A percentile compares a stretch with the other conserved stretches of the same genome.
Conservation (phyloP, 2,888 invertebrate genomes). For the Meiosimyza platycephala region DNA sequence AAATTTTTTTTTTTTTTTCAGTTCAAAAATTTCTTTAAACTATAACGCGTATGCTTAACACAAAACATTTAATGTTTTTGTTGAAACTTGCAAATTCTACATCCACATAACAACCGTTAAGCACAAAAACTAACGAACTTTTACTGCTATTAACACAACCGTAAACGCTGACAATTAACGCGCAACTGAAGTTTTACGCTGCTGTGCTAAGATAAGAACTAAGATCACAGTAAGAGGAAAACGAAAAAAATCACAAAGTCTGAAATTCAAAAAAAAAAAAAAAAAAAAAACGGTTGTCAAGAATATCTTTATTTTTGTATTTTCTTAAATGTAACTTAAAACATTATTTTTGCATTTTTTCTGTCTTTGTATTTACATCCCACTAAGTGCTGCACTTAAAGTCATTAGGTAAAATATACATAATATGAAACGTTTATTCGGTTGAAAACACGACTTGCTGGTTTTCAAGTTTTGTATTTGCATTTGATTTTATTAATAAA, state of each 20-base stretch:
- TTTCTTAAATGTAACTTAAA: background rate
- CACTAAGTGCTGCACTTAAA: background rate
- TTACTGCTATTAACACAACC: conserved; percentile 4
- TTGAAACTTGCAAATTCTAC: no score
- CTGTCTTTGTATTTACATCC: background rate
- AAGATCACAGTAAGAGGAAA: background rate
- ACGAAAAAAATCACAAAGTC: background rate
- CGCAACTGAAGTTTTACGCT: conserved; percentile 14
- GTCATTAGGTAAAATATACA: no score
- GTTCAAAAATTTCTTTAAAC: no score
- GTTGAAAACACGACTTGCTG: background rate
- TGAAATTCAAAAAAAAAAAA: no score
- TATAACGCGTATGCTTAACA: no score
- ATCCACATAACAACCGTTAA: no score
- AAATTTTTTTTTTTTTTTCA: no score
- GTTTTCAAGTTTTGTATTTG: background rate
- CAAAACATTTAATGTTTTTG: no score
- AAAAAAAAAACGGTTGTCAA: background rate
- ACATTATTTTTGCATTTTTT: background rate
- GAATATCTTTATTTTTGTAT: background rate
- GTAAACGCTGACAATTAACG: conserved; percentile 16
- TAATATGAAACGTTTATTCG: background rate
- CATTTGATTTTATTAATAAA: background rate
- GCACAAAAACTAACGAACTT: no score
- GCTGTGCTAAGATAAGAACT: conserved; percentile 14